Evolutionary conservation across 2,888 invertebrate species (phyloP), one percentile per base, ranked within the genome.

Genomic region (Athrips mouffetella): DNA sequence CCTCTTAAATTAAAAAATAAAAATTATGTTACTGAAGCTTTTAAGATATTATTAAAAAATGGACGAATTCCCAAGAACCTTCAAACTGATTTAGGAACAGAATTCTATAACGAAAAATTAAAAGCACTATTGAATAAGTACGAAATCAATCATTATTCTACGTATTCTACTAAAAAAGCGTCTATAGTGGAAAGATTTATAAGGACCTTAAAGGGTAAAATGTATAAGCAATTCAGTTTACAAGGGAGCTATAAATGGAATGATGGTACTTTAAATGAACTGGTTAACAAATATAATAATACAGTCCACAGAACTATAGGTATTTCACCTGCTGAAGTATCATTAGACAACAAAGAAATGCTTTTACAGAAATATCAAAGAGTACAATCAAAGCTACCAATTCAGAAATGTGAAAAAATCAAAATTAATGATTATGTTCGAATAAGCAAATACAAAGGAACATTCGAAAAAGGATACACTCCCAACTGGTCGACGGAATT

Each of bases 401-500:
- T n/a, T n/a, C n/a, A n/a, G n/a, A n/a, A n/a, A n/a, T n/a, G n/a
- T n/a, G 11, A 8, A 21, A 21, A 59, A 50, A 61, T 54, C 54
- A 54, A 51, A 39, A 21, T 59, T 35, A 60, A 59, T 23, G 62
- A 63, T 47, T 45, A 35, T 30, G 67, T 65, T 10, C 53, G 65
- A 53, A 55, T 57, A 50, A 51, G 53, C 25, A 53, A 53, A 53
- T 31, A 51, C 40, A 59, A 60, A 51, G 46, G 51, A 35, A 23
- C 47, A 2, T 65, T 68, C 51, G 53, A 51, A 6, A 65, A 65
- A 47, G 63, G 65, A 1, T 71, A 62, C 52, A 67, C 64, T 30
- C 63, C 66, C 1, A 63, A 65, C 48, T 70, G 68, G 66, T 60
- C 65, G 10, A 60, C 60, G 7, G 68, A 70, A 55, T 53, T 68